Conservation (phyloP, 2,113 vertebrate species). For the Zeus faber region DNA sequence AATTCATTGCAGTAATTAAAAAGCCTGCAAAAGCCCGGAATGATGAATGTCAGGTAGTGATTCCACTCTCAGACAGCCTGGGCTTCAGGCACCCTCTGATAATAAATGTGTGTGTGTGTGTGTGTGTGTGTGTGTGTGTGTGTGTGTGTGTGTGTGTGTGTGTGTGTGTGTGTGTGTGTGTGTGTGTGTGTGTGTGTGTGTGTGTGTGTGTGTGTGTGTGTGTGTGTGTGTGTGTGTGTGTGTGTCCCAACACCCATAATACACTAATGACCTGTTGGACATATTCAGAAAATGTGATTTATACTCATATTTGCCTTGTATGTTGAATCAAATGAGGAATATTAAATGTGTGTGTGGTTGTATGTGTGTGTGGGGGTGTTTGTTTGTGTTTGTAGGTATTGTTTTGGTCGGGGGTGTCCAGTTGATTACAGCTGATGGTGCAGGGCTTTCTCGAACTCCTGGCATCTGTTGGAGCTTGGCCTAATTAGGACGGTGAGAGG, state of each 20-base stretch:
- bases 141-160: slow-evolving; percentile 3
- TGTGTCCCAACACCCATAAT: no score
- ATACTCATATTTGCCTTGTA: no score
- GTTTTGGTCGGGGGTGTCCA: not conserved
- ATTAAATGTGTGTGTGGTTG: no score
- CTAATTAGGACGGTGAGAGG: not conserved
- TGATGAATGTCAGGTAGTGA: slow-evolving; percentile 71
- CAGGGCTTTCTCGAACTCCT: not conserved
- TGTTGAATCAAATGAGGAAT: no score
- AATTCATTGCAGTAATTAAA: slow-evolving; percentile 74
- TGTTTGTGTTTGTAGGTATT: no score
- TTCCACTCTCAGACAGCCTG: slow-evolving; percentile 42
- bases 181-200: not conserved
- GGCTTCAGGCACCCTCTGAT: slow-evolving; percentile 28
- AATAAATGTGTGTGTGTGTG: not conserved
- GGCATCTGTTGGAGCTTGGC: not conserved
- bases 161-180: slow-evolving; percentile 2
- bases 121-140: slow-evolving; percentile 4
- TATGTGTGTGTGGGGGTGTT: not conserved
- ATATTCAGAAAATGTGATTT: no score
- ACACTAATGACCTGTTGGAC: no score
- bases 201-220: not conserved
- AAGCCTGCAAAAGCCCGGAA: slow-evolving; percentile 48
- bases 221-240: slow-evolving; percentile 14
- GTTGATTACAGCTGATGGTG: not conserved